Percentiles rank a stretch among this genome's conserved stretches.
Evolutionary conservation across 1,140 invertebrate species (phyloP).

Genomic region (Lepidurus packardi): DNA sequence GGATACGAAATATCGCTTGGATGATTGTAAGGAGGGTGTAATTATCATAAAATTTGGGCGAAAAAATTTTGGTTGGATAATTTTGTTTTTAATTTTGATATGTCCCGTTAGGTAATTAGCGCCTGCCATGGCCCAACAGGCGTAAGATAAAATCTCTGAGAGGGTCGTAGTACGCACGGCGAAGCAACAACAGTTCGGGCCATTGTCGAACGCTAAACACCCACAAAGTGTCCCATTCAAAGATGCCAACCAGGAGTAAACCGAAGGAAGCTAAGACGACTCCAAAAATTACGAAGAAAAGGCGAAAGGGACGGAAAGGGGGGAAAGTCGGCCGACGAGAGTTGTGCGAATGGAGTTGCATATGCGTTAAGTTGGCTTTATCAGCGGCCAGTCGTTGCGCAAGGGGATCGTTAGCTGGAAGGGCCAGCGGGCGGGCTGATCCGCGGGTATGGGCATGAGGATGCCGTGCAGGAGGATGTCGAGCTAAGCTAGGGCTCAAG

Average conservation of each 20-base stretch:
- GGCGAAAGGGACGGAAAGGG: conserved; percentile 57
- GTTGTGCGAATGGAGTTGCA: background rate
- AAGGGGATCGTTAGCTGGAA: conserved; percentile 32
- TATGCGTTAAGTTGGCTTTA: background rate
- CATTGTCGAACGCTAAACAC: conserved; percentile 55
- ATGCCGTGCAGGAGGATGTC: conserved; percentile 47
- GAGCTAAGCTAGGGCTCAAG: conserved; percentile 22
- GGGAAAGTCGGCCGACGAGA: background rate
- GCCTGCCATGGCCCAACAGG: background rate
- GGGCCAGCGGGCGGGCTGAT: conserved; percentile 38
- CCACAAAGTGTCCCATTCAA: conserved; percentile 58
- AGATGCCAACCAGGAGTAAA: conserved; percentile 42
- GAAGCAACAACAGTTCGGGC: conserved; percentile 70
- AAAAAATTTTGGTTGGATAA: no score
- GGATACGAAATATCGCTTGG: background rate
- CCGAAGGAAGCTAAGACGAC: conserved; percentile 49
- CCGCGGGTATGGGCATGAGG: conserved; percentile 40
- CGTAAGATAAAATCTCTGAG: conserved; percentile 58
- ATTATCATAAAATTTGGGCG: background rate
- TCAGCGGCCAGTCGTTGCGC: conserved; percentile 26
- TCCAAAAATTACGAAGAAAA: conserved; percentile 65
- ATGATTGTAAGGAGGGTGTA: conserved; percentile 2
- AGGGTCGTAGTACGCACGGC: conserved; percentile 73
- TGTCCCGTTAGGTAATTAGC: background rate
- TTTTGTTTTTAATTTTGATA: background rate